Base-by-base conservation (phyloP, 2,113 vertebrate species). In the Epinephelus lanceolatus region DNA sequence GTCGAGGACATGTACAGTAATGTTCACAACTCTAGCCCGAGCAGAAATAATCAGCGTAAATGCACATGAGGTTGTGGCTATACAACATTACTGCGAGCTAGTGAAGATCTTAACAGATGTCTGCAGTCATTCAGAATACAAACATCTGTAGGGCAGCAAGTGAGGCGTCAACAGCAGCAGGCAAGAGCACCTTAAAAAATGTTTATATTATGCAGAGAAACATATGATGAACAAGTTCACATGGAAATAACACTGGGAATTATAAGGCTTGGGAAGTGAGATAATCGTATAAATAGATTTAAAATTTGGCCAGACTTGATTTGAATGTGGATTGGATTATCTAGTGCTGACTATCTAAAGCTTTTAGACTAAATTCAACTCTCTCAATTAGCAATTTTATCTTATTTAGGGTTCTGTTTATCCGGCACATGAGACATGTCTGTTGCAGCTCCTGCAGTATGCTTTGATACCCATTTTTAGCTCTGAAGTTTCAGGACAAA, bases 81-180 rank as follows among this genome's bases (percentile, higher is more conserved):
- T n/a, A 63, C 8, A 55, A 30, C 69, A 45, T 77, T 59, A 73
- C 66, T 76, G 7, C 45, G 9, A 67, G 10, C 19, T 33, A 60
- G 52, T 61, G n/a, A 60, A 61, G 23, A 68, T 49, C 21, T 49
- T 21, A 67, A 67, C 76, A 71, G 76, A 83, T 55, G 76, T 69
- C 63, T 71, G 61, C 49, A 61, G 72, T 72, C 23, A 57, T 33
- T 76, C 72, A 49, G 55, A 78, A 33, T 42, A 33, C 27, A 47
- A 74, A 74, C 23, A 55, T 71, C 62, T 52, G 62, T 5, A 61
- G 21, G 19, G 27, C 42, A 62, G 37, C 60, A 30, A 25, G 23
- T 45, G 71, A 71, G 59, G 66, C 23, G 51, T 51, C 47, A 62
- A 37, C 66, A 61, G 8, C 67, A 56, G 49, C 30, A 33, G 49